Evolutionary conservation across 2,113 vertebrate genomes (phyloP), one percentile per base, ranked within the genome.

Genomic region (Pica pica): DNA sequence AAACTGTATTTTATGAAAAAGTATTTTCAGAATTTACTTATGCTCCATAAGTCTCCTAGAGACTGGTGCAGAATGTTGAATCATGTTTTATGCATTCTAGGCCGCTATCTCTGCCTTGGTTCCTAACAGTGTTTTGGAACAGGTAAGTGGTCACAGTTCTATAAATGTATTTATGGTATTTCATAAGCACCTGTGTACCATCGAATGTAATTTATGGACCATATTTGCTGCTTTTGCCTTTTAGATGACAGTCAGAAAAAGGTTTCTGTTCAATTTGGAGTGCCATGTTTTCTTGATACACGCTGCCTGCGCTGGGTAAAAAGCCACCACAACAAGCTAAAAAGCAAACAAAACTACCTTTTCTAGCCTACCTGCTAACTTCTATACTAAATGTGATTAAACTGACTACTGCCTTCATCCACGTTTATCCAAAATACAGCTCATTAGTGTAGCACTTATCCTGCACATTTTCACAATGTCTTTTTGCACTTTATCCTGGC

Each of bases 401-500:
- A 49, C 8, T 60, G 49, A n/a, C 17, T 64, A 70, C 41, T 61
- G 33, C 10, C 41, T 24, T 52, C 41, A 23, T 59, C 30, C 59
- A 53, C 56, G 57, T 50, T 89, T 71, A 46, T 33, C 24, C 19
- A 78, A 82, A 52, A 47, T 41, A n/a, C 3, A 27, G 11, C 24
- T 78, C 26, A 7, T 11, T 47, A 46, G 13, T 70, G 30, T 44
- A 60, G 9, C 2, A 41, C 7, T 24, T 44, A 26, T 35, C 79
- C 28, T 68, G 16, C 27, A 5, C 1, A 20, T 56, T 74, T 37
- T 2, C 7, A 9, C 2, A 1, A 6, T 26, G 4, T 46, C 14
- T 71, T 17, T 49, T 88, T 53, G 21, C 16, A 50, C 17, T 83
- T 88, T 71, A 22, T 70, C 27, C 39, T 47, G 19, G 19, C 9